Conservation (phyloP, 2,797 vertebrate species). For the Molossus alvarezi region DNA sequence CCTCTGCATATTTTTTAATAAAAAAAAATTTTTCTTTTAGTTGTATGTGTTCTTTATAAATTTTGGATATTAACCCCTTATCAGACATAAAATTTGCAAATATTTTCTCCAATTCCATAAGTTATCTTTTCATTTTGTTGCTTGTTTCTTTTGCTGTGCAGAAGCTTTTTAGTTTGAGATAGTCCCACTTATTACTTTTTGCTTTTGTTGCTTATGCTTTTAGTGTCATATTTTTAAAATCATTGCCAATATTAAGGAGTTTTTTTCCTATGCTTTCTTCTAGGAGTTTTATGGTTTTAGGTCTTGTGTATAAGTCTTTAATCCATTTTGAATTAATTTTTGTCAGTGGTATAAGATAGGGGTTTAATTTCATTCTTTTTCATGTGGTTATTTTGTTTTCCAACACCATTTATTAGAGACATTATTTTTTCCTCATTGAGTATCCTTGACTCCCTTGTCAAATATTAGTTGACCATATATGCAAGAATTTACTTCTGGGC, state of each 20-base stretch:
- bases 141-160: background rate
- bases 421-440: background rate
- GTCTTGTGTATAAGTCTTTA: conserved; percentile 18
- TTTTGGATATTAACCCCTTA: background rate
- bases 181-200: background rate
- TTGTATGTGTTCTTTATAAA: background rate
- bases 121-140: background rate
- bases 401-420: background rate
- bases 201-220: background rate
- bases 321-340: background rate
- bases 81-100: background rate
- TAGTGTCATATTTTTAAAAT: background rate
- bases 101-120: background rate
- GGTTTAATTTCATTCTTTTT: background rate
- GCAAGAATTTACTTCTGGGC: background rate
- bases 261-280: background rate
- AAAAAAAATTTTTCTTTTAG: background rate
- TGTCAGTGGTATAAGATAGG: background rate
- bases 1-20: background rate
- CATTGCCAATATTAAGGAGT: background rate
- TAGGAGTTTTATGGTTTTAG: background rate
- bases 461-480: background rate
- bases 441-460: background rate
- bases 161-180: background rate
- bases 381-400: background rate